phyloP scores from a whole-genome alignment of 2,113 vertebrate genomes.

The Toxostoma redivivum region DNA sequence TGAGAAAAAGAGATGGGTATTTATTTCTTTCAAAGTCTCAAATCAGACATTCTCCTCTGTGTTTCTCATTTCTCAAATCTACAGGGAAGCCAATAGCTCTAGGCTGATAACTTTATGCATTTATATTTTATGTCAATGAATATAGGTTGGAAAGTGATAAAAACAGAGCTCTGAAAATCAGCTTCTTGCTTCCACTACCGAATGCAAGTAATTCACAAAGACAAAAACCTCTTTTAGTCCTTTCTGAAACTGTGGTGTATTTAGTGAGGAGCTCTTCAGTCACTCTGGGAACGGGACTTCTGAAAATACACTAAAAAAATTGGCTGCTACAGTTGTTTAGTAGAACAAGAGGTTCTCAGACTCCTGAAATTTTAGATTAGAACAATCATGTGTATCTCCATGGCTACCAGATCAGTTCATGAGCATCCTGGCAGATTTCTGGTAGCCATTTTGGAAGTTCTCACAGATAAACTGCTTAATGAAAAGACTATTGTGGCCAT shows the following conservation, averaged over 20 bases:
- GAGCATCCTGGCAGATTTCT: conserved; percentile 12
- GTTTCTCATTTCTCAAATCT: conserved; percentile 23
- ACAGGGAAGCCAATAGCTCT: conserved; percentile 22
- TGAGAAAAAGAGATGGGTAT: neutral
- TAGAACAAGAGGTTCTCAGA: conserved; percentile 32
- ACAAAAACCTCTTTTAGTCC: neutral
- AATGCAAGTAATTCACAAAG: neutral
- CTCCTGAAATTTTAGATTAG: conserved; percentile 38
- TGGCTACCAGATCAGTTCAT: conserved; percentile 37
- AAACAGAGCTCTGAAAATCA: neutral
- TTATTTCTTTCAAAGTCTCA: conserved; percentile 11
- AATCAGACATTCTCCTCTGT: neutral
- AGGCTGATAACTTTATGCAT: conserved; percentile 31
- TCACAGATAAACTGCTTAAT: neutral
- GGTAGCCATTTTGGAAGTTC: conserved; percentile 6
- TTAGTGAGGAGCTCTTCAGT: neutral
- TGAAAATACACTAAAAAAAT: neutral
- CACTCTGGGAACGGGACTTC: neutral
- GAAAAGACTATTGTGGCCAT: neutral
- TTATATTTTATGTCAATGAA: conserved; percentile 33
- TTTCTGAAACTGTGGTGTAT: neutral
- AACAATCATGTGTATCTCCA: conserved; percentile 31
- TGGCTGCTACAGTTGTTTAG: neutral
- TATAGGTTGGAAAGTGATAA: neutral
- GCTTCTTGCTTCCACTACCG: neutral